phyloP scores from a whole-genome alignment of 2,888 invertebrate species.

The Empis livida region DNA sequence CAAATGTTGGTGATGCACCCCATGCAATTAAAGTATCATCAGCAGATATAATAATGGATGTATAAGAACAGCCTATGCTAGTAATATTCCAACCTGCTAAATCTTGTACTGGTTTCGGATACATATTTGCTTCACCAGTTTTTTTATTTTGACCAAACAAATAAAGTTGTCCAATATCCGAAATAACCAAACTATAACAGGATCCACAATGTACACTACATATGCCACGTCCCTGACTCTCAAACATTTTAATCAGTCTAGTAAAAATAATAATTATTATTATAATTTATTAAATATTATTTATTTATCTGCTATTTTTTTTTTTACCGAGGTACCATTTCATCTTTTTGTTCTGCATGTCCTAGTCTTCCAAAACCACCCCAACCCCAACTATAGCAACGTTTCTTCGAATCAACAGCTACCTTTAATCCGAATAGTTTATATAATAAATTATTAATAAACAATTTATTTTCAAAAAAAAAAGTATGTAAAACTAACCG shows the following conservation, averaged over 20 bases:
- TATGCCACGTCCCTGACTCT: constrained; percentile 71
- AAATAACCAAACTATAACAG: constrained; percentile 73
- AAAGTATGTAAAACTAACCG: constrained; percentile 44
- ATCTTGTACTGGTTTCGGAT: constrained; percentile 88
- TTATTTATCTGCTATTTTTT: not conserved
- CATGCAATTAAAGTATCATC: constrained; percentile 84
- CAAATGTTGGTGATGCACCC: constrained; percentile 90
- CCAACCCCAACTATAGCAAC: constrained; percentile 91
- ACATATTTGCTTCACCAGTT: constrained; percentile 93
- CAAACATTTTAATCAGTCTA: constrained; percentile 78
- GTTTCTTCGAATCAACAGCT: constrained; percentile 75
- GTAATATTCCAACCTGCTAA: constrained; percentile 83
- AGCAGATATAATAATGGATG: constrained; percentile 75
- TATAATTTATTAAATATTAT: not conserved
- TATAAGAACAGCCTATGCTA: constrained; percentile 68
- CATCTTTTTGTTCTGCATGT: constrained; percentile 86
- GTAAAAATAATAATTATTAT: not conserved
- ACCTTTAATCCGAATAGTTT: constrained; percentile 39
- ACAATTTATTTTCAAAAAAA: not conserved
- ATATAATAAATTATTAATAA: not conserved
- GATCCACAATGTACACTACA: constrained; percentile 73
- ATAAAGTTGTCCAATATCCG: constrained; percentile 58
- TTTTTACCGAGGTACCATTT: constrained; percentile 54
- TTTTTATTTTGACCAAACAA: constrained; percentile 87
- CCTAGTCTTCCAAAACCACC: constrained; percentile 90